phyloP scores from a whole-genome alignment of 2,888 invertebrate species.

The Ophion ventricosus region DNA sequence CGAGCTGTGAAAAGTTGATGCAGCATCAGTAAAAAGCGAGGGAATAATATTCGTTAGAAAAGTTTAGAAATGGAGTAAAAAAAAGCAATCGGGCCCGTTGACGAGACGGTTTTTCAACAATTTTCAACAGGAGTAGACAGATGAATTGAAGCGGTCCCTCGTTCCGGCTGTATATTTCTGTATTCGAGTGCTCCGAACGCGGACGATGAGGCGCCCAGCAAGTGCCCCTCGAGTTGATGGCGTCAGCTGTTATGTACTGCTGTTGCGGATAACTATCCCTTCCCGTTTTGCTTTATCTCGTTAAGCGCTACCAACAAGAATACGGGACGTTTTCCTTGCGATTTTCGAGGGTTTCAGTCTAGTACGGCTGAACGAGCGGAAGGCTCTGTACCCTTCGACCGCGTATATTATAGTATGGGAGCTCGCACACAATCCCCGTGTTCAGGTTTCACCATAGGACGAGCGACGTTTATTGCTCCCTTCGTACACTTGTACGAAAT shows the following conservation, averaged over 20 bases:
- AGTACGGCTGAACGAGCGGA: neutral
- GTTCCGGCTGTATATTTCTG: constrained; percentile 59
- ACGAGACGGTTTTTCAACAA: constrained; percentile 48
- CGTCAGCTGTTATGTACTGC: constrained; percentile 81
- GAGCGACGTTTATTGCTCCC: no score
- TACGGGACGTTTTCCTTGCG: constrained; percentile 46
- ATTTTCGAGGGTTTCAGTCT: constrained; percentile 18
- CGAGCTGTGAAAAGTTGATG: neutral
- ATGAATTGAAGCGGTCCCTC: constrained; percentile 78
- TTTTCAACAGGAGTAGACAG: constrained; percentile 80
- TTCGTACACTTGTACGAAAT: neutral
- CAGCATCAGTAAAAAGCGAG: neutral
- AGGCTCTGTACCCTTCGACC: constrained; percentile 34
- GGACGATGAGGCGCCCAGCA: constrained; percentile 58
- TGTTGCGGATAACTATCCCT: constrained; percentile 73
- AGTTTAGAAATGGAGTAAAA: neutral
- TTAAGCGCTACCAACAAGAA: constrained; percentile 54
- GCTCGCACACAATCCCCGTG: neutral
- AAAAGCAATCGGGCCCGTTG: constrained; percentile 17
- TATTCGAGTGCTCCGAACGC: constrained; percentile 59
- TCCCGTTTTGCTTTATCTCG: constrained; percentile 56
- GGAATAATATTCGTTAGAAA: neutral
- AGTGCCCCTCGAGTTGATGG: constrained; percentile 77
- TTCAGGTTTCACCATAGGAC: neutral
- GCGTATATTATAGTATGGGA: neutral